Conservation (phyloP, 2,888 invertebrate genomes). For the Xestia ashworthii region DNA sequence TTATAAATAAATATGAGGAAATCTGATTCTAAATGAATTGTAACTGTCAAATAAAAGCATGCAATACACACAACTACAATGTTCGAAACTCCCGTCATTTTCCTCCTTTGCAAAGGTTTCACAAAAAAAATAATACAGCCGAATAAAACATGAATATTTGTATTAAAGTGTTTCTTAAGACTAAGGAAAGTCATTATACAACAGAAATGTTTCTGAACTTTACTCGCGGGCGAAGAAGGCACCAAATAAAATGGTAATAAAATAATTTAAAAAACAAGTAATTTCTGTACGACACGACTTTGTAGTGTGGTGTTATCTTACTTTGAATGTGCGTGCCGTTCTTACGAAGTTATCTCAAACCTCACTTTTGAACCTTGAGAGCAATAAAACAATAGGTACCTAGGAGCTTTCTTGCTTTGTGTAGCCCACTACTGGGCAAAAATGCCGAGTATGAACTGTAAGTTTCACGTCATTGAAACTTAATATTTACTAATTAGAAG, state of each 20-base stretch:
- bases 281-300: constrained; percentile 52
- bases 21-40: background rate
- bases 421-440: too few relatives aligned
- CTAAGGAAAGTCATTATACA: background rate
- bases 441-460: too few relatives aligned
- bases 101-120: background rate
- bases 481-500: background rate
- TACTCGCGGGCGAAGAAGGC: background rate
- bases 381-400: too few relatives aligned
- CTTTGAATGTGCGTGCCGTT: constrained; percentile 70
- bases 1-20: too few relatives aligned
- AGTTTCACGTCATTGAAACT: background rate
- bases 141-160: constrained; percentile 15
- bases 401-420: too few relatives aligned
- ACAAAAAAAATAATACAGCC: too few relatives aligned
- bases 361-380: too few relatives aligned
- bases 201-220: background rate
- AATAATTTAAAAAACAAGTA: constrained; percentile 32
- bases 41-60: background rate
- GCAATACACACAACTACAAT: background rate
- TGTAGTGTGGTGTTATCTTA: constrained; percentile 47
- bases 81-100: background rate
- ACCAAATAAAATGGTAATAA: constrained; percentile 5
- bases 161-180: background rate
- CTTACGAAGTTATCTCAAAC: constrained; percentile 70